These are phyloP conservation scores for Ophioninae sp. DNA, from an alignment of 2,888 invertebrate genomes.

Conservation along the genomic window DNA sequence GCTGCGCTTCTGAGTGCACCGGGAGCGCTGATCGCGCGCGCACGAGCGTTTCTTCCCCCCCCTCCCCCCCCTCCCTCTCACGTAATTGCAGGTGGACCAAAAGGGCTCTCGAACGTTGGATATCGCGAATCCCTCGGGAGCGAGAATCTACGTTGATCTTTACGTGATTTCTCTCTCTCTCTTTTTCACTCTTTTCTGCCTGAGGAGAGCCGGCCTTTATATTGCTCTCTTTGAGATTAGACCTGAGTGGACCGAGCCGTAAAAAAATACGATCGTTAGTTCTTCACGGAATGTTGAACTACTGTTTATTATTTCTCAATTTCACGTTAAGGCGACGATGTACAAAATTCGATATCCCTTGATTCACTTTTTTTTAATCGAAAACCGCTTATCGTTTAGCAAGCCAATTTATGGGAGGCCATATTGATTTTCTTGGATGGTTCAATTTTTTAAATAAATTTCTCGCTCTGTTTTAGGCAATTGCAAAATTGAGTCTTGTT, in stretches of 20 bases:
- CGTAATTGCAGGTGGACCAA: conserved; percentile 67
- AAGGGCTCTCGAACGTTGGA: conserved; percentile 52
- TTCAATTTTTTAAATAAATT: too few species aligned
- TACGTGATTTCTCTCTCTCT: conserved; percentile 51
- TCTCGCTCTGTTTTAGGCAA: too few species aligned
- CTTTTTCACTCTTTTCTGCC: conserved; percentile 42
- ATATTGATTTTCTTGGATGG: too few species aligned
- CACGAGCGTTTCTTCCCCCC: conserved; percentile 41
- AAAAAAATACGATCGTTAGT: conserved; percentile 27
- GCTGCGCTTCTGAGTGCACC: conserved; percentile 65
- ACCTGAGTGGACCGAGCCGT: conserved; percentile 45
- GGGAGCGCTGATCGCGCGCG: conserved; percentile 56
- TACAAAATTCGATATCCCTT: background rate
- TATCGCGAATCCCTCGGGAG: conserved; percentile 62
- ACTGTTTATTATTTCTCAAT: conserved; percentile 28
- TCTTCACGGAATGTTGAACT: conserved; percentile 25
- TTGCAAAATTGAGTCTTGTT: too few species aligned
- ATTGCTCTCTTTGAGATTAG: conserved; percentile 51
- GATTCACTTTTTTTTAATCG: background rate
- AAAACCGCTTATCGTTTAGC: too few species aligned
- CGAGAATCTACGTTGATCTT: conserved; percentile 61
- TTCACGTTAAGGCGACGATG: background rate
- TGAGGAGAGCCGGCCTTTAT: conserved; percentile 24
- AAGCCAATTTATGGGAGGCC: too few species aligned
- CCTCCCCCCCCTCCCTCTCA: conserved; percentile 56